Evolutionary conservation across 2,888 invertebrate species (phyloP).

Genomic region (Hirtodrosophila trivittata): DNA sequence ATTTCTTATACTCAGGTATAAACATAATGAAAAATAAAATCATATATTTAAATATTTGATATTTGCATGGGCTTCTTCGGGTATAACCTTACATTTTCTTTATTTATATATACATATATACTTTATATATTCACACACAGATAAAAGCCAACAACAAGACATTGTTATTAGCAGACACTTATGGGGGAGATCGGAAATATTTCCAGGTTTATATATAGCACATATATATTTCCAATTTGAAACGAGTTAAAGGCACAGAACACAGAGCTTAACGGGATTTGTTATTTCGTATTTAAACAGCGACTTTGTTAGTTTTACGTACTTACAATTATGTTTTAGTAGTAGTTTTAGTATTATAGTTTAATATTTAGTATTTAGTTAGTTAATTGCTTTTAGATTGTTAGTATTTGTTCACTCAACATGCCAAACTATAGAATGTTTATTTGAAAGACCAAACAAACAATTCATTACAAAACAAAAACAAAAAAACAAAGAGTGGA

Average conservation of each 20-base stretch:
- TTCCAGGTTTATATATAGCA: too few species aligned
- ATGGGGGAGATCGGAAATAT: conserved; percentile 8
- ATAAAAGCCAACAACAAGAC: conserved; percentile 35
- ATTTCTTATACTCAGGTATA: too few species aligned
- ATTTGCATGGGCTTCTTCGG: too few species aligned
- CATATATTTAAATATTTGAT: too few species aligned
- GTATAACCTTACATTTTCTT: too few species aligned
- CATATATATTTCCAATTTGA: conserved; percentile 8
- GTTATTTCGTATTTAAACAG: conserved; percentile 23
- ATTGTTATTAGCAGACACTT: conserved; percentile 34
- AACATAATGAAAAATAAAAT: too few species aligned
- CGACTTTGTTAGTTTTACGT: conserved; percentile 50
- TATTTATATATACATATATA: too few species aligned
- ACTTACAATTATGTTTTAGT: conserved; percentile 53
- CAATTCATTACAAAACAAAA: conserved; percentile 64
- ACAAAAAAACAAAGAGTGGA: conserved; percentile 17
- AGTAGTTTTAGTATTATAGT: conserved; percentile 24
- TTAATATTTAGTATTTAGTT: conserved; percentile 39
- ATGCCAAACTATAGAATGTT: conserved; percentile 69
- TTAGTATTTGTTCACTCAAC: conserved; percentile 62
- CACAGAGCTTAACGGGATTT: not conserved
- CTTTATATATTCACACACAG: conserved; percentile 19
- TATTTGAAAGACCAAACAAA: conserved; percentile 64
- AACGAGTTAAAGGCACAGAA: conserved; percentile 27
- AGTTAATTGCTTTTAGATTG: conserved; percentile 32